Base-by-base conservation (phyloP, 2,888 invertebrate species). In the Geotrupes spiniger region DNA sequence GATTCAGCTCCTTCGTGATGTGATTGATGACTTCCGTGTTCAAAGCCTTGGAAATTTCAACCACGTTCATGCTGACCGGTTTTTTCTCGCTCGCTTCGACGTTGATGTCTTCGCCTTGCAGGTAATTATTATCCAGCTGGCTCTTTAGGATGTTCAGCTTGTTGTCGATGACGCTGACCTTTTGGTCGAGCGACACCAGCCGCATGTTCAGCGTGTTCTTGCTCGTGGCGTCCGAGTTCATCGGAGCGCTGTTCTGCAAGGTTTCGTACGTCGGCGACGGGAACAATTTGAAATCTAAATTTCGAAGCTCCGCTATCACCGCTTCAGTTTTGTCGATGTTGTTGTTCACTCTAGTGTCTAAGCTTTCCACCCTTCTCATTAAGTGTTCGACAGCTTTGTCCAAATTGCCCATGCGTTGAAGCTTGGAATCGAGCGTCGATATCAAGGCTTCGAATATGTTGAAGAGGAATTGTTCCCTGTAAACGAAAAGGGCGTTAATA, bases 371-470 rank as follows among this genome's bases (percentile, higher is more conserved):
- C 64, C 90, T 78, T 58, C 89, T 77, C 89, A 90, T 90, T 48
- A 92, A 74, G 66, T 90, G 89, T 66, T 92, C 91, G 1, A 92
- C 89, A 0, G 91, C 90, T 71, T 89, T 87, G 71, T 92, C 92
- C 47, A 92, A 74, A 69, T 90, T 91, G 66, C 92, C 92, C 66
- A 92, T 90, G 59, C 91, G 79, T 69, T 91, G 89, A 9, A 92
- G 76, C 75, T 92, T 92, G 3, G 89, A 88, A 71, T 92, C 92
- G 61, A 92, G 74, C 16, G 91, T 92, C 61, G 90, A 89, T 49
- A 92, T 90, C 59, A 93, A 90, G 44, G 90, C 89, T 74, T 92
- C 92, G 74, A 92, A 92, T 45, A 92, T 88, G 70, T 89, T 89
- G 74, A 90, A 86, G 54, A 92, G 80, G 71, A 91, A 90, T 72